Conservation (phyloP, 2,797 vertebrate genomes). For the Sebastiscus tertius region DNA sequence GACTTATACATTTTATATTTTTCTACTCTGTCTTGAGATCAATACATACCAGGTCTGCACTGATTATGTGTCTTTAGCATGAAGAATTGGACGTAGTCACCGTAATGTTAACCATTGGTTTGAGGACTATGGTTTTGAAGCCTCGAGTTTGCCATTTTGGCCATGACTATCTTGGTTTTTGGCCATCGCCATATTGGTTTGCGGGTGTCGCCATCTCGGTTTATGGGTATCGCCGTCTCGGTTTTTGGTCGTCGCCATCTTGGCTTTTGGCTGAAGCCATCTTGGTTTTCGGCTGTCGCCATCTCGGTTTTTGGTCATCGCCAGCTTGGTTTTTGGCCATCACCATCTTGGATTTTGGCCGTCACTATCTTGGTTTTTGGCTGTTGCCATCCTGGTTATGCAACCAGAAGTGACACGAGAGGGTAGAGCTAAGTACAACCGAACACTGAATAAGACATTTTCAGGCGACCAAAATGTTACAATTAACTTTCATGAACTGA, state of each 20-base stretch:
- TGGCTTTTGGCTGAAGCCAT: too few species aligned
- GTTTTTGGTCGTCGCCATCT: too few species aligned
- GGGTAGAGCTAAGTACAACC: neutral
- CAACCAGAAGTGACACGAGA: neutral
- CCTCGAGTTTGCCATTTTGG: neutral
- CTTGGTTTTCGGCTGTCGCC: too few species aligned
- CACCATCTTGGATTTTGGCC: too few species aligned
- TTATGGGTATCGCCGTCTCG: too few species aligned
- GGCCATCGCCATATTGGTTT: too few species aligned
- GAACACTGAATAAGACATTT: neutral
- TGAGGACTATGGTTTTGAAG: neutral
- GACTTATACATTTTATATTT: neutral
- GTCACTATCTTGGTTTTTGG: neutral
- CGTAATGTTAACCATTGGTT: neutral
- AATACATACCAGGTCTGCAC: neutral
- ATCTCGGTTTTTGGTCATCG: fast-evolving
- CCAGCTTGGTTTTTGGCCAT: too few species aligned
- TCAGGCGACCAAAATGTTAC: neutral
- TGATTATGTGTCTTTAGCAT: neutral
- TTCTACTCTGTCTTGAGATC: neutral
- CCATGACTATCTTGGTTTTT: too few species aligned
- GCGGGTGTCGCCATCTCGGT: too few species aligned
- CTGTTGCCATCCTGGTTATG: neutral
- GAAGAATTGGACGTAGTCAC: neutral
- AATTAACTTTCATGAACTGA: neutral